Evolutionary conservation across 1,140 invertebrate genomes (phyloP), one percentile per base, ranked within the genome.

Genomic region (Pogonomyrmex barbatus): DNA sequence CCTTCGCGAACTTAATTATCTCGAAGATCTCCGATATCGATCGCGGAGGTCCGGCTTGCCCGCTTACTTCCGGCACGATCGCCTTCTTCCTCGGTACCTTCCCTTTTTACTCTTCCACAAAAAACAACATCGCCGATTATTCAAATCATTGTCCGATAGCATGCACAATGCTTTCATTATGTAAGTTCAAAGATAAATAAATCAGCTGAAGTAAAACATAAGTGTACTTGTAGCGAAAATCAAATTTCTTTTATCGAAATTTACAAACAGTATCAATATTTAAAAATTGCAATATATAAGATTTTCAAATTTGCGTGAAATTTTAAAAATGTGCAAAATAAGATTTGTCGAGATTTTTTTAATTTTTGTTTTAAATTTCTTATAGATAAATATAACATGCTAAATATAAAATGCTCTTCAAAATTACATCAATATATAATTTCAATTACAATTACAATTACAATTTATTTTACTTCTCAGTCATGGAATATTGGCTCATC

Each of bases 1-100:
- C 90, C 89, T 91, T 91, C 89, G 90, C 88, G 87, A 84, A 88
- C 88, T 93, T 91, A 93, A 93, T 93, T 93, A 93, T 92, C 91
- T 91, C 78, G 58, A 84, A 77, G 85, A 89, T 88, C 84, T 78
- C 70, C 73, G 90, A 91, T 90, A 91, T 91, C 78, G 89, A 91
- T 91, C 88, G 89, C 88, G 81, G 54, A 73, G 75, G 71, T 90
- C 76, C 62, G 77, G 42, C 62, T 39, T 36, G 50, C 14, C 33
- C 70, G 36, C 9, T 73, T 88, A 77, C 87, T 91, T 90, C 87
- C 85, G 88, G 82, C 88, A 91, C 78, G 52, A 65, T 63, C 73
- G 60, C 68, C 68, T 75, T 83, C 68, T 75, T 83, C 77, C 63
- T 70, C 75, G 54, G 63, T 71, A 71, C 33, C 71, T 63, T 60